Conservation (phyloP, 2,113 vertebrate genomes). For the Cheirogaleus medius region DNA sequence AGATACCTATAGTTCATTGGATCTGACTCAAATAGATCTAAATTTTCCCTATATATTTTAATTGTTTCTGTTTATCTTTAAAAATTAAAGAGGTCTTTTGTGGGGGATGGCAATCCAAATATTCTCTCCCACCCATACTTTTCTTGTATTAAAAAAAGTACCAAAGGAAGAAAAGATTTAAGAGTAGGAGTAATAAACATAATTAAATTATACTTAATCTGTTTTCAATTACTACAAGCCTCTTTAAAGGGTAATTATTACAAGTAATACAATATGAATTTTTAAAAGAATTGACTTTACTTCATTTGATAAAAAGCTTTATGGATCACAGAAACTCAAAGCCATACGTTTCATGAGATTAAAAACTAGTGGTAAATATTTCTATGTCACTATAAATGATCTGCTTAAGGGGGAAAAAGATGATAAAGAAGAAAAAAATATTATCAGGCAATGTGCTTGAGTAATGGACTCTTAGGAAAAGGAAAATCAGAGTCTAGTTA, state of each 20-base stretch:
- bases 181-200: background rate
- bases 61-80: background rate
- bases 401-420: background rate
- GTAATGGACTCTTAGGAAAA: constrained; percentile 59
- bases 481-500: constrained; percentile 71
- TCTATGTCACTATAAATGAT: background rate
- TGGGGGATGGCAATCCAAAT: background rate
- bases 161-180: constrained; percentile 6
- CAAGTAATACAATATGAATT: background rate
- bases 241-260: constrained; percentile 16
- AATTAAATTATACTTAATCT: background rate
- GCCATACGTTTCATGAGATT: constrained; percentile 38
- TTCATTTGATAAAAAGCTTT: constrained; percentile 42
- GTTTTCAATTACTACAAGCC: background rate
- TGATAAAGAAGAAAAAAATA: constrained; percentile 11
- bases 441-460: constrained; percentile 48
- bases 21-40: background rate
- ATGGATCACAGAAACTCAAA: constrained; percentile 35
- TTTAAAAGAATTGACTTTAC: background rate
- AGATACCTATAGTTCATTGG: background rate
- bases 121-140: background rate
- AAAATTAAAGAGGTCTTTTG: background rate
- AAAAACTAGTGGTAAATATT: constrained; percentile 67
- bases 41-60: background rate
- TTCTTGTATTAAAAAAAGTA: background rate